These are phyloP conservation scores for Sebastes wilsoni DNA, from an alignment of 2,797 vertebrate genomes.

Conservation along the genomic window DNA sequence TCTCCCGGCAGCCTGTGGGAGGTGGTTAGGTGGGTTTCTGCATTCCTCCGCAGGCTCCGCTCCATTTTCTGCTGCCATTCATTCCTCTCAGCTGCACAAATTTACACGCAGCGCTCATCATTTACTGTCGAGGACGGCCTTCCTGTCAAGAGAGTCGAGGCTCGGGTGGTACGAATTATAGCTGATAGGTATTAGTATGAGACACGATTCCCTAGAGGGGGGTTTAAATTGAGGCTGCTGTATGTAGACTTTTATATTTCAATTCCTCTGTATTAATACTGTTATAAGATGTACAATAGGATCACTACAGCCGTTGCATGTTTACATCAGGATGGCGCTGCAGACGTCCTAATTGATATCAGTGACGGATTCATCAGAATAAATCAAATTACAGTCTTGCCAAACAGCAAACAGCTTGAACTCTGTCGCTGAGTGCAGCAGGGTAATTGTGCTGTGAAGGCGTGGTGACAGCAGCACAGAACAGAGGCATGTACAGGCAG, in stretches of 20 bases:
- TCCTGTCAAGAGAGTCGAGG: neutral
- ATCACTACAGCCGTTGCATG: neutral
- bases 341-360: slow-evolving; percentile 21
- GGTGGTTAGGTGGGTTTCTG: slow-evolving; percentile 68
- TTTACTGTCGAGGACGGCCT: neutral
- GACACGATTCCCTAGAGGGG: neutral
- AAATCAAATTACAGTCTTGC: slow-evolving; percentile 43
- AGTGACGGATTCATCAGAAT: slow-evolving; percentile 54
- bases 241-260: no score
- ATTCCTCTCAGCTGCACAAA: slow-evolving; percentile 32
- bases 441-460: slow-evolving; percentile 77
- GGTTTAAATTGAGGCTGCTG: neutral
- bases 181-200: neutral
- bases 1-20: slow-evolving; percentile 61
- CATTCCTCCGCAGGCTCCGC: slow-evolving; percentile 71
- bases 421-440: slow-evolving; percentile 64
- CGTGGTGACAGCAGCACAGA: slow-evolving; percentile 77
- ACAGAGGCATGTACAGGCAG: slow-evolving; percentile 85
- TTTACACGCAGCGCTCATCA: slow-evolving; percentile 37
- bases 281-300: neutral
- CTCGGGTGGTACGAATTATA: neutral
- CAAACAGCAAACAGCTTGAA: slow-evolving; percentile 51
- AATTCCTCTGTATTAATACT: neutral
- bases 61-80: slow-evolving; percentile 68
- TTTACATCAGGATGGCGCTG: neutral